Base-by-base conservation (phyloP, 2,797 vertebrate genomes). In the Gallinago nigripennis region DNA sequence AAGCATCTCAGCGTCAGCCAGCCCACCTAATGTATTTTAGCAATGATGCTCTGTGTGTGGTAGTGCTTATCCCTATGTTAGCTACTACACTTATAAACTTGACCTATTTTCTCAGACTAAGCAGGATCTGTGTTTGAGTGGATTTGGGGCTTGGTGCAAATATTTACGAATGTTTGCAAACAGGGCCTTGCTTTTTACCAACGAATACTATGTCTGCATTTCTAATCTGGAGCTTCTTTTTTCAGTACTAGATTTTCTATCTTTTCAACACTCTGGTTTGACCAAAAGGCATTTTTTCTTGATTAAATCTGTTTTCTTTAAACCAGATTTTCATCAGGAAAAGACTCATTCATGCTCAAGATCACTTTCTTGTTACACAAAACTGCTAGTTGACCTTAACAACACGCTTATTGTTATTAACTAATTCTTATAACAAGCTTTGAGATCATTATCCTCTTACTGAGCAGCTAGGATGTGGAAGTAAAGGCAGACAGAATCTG, bases 351-450 rank as follows among this genome's bases (percentile, higher is more conserved):
- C 69, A 66, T 37, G 41, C 41, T 83, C 37, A 71, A 43, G 69
- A 77, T 78, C 80, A 58, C 46, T 50, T 93, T 81, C 69, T 60
- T 78, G 48, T 82, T 89, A 46, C 37, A 81, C 50, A 91, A 77
- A 91, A 68, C 46, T 93, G 48, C 16, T 53, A 54, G 84, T 76
- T 96, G 79, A 72, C 84, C 83, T 93, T 84, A 95, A 83, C 76
- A 90, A 87, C 86, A 77, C 4, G 0, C 53, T 86, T 90, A 75
- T 45, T 88, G 61, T 92, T 85, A 90, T 93, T 94, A 94, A 90
- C 64, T 88, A 90, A 70, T 86, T 88, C 54, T 89, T 70, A 86
- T 16, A 86, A 33, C n/a, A 82, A 86, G 35, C 43, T 90, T 85
- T 72, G 72, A 92, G 60, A 86, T 86, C 48, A 37, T 91, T 88